Conservation (phyloP, 2,113 vertebrate genomes). For the Bufo bufo region DNA sequence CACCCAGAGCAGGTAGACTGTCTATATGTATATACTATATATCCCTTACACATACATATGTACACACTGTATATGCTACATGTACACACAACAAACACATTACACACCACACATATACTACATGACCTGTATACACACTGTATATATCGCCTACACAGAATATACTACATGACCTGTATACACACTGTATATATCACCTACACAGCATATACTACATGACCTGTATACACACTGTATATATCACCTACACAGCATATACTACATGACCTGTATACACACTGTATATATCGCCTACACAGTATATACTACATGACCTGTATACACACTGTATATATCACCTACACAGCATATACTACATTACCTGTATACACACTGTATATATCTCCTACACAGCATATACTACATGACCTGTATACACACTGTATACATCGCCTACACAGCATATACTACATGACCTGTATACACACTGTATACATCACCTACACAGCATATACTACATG, state of each 20-base stretch:
- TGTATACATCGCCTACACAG: not conserved
- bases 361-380: not conserved
- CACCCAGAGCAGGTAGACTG: slow-evolving; percentile 35
- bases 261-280: not conserved
- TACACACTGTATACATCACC: not conserved
- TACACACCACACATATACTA: not conserved
- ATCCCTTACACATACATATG: not conserved
- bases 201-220: not conserved
- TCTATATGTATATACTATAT: not conserved
- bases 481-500: not conserved
- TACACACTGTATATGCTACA: not conserved
- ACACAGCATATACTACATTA: not conserved
- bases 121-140: not conserved
- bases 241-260: not conserved
- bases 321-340: not conserved
- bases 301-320: not conserved
- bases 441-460: not conserved
- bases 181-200: not conserved
- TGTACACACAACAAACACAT: no score
- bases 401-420: not conserved
- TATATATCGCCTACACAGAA: not conserved
- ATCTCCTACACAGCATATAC: not conserved
- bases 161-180: not conserved
- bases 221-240: not conserved
- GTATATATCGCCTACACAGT: not conserved